Evolutionary conservation across 1,140 invertebrate species (phyloP).

Genomic region (Triops longicaudatus): DNA sequence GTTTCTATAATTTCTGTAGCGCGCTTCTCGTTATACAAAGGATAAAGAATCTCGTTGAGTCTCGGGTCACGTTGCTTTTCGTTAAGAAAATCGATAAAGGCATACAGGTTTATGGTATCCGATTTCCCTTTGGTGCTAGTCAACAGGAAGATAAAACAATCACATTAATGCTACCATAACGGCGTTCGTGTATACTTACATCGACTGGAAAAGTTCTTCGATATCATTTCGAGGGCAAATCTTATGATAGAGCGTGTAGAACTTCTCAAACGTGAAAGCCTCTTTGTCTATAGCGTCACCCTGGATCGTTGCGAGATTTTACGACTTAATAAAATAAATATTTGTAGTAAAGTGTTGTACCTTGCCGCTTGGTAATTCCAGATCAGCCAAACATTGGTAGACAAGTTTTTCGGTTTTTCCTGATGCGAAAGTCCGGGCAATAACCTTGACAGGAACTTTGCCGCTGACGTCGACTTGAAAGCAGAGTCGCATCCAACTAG

Average conservation of each 20-base stretch:
- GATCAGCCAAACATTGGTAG: conserved; percentile 89
- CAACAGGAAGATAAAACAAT: conserved; percentile 29
- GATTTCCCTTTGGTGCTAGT: conserved; percentile 79
- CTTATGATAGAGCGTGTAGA: conserved; percentile 96
- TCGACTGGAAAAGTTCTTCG: conserved; percentile 91
- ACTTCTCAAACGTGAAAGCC: conserved; percentile 97
- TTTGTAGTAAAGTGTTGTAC: conserved; percentile 42
- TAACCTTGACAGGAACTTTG: conserved; percentile 93
- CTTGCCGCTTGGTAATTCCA: conserved; percentile 90
- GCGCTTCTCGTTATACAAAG: conserved; percentile 90
- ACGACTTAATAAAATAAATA: conserved; percentile 16
- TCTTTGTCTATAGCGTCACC: conserved; percentile 90
- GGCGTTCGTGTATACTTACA: conserved; percentile 58
- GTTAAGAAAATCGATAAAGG: conserved; percentile 92
- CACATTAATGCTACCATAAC: not conserved
- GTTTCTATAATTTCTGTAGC: conserved; percentile 86
- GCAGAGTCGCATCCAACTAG: conserved; percentile 93
- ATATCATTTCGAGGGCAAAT: conserved; percentile 99
- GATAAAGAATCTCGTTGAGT: conserved; percentile 97
- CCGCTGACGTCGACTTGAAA: conserved; percentile 86
- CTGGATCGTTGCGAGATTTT: conserved; percentile 31
- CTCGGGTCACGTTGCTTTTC: conserved; percentile 97
- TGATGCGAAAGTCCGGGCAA: conserved; percentile 95
- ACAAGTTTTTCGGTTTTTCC: conserved; percentile 97
- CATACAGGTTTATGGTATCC: conserved; percentile 73